Percentiles rank a stretch among this genome's conserved stretches.
Evolutionary conservation across 2,797 vertebrate genomes (phyloP).

Genomic region (Acanthurus tractus): DNA sequence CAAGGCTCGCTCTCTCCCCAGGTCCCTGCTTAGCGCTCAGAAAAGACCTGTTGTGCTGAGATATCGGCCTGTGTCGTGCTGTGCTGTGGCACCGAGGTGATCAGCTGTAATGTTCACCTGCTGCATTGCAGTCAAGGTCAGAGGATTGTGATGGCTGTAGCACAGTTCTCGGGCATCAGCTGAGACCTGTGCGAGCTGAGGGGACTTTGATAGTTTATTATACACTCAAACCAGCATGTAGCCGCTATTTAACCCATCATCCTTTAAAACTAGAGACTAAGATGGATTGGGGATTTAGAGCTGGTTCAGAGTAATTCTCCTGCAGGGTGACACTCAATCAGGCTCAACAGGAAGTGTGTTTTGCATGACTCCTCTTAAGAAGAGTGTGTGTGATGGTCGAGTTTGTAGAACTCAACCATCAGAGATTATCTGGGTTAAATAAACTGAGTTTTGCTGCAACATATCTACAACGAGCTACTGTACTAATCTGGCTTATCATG

Average conservation of each 20-base stretch:
- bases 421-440: not conserved
- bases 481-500: not conserved
- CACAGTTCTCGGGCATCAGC: slow-evolving; percentile 24
- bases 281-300: slow-evolving; percentile 44
- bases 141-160: slow-evolving; percentile 37
- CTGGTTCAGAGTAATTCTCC: slow-evolving; percentile 41
- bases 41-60: slow-evolving; percentile 61
- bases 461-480: not conserved
- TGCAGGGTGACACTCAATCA: slow-evolving; percentile 51
- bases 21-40: slow-evolving; percentile 40
- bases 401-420: slow-evolving; percentile 3
- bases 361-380: slow-evolving; percentile 46
- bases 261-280: slow-evolving; percentile 25
- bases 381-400: slow-evolving; percentile 36
- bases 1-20: slow-evolving; percentile 32
- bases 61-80: slow-evolving; percentile 50
- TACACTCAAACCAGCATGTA: slow-evolving; percentile 2
- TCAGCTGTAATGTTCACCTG: slow-evolving; percentile 58
- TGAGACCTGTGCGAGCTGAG: slow-evolving; percentile 17
- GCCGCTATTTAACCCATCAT: slow-evolving; percentile 13
- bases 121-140: slow-evolving; percentile 73
- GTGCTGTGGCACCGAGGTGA: slow-evolving; percentile 34
- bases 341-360: slow-evolving; percentile 47
- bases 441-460: not conserved
- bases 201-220: slow-evolving; percentile 36